Percentiles rank a stretch among this genome's conserved stretches.
phyloP scores from a whole-genome alignment of 2,113 vertebrate species.

The Accipiter cooperii region DNA sequence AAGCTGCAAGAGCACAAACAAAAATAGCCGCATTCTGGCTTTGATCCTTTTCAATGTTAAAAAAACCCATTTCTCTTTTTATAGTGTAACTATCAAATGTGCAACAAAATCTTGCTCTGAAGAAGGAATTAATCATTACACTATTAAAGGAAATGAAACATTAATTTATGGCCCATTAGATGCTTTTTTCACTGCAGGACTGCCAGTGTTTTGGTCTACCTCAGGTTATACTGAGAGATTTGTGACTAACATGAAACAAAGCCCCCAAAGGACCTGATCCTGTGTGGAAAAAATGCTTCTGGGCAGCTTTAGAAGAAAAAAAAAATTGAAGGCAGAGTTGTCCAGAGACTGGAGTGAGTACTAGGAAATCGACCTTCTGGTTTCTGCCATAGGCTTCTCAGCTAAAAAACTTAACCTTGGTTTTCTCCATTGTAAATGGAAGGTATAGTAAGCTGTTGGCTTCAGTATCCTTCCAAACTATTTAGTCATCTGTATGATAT shows the following conservation, averaged over 20 bases:
- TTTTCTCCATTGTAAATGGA: not conserved
- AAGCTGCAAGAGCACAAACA: slow-evolving; percentile 41
- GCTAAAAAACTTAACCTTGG: not conserved
- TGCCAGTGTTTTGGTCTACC: slow-evolving; percentile 37
- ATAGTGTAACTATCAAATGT: not conserved
- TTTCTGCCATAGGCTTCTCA: not conserved
- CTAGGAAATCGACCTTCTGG: not conserved
- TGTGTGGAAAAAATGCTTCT: slow-evolving; percentile 12
- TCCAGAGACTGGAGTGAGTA: not conserved
- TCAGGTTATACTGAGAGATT: slow-evolving; percentile 26
- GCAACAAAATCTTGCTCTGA: slow-evolving; percentile 26
- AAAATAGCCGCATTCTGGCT: slow-evolving; percentile 45
- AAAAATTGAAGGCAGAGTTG: not conserved
- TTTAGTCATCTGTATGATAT: not conserved
- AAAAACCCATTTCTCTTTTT: not conserved
- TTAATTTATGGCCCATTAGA: slow-evolving; percentile 60
- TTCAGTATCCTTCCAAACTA: not conserved
- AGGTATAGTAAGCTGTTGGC: not conserved
- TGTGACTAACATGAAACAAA: slow-evolving; percentile 48
- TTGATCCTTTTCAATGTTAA: slow-evolving; percentile 9
- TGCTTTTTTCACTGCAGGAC: slow-evolving; percentile 30
- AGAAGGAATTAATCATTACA: slow-evolving; percentile 49
- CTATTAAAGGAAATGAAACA: slow-evolving; percentile 59
- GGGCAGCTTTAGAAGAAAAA: slow-evolving; percentile 8
- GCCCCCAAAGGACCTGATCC: not conserved